These are phyloP conservation scores for Eleginops maclovinus DNA, from an alignment of 2,113 vertebrate genomes.

Conservation along the genomic window DNA sequence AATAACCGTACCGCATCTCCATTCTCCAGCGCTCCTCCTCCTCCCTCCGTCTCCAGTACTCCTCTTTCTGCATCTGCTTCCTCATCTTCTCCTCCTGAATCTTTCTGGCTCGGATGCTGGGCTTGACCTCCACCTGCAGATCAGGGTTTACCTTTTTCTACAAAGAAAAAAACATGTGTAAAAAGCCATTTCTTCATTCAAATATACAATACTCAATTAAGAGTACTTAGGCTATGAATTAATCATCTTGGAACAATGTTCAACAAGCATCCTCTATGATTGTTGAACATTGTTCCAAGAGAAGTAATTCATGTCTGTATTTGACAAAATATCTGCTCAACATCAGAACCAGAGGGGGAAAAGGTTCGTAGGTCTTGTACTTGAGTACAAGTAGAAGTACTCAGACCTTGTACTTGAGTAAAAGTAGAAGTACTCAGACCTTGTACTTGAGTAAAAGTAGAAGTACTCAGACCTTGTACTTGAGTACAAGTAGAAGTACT, in stretches of 20 bases:
- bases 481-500: too few relatives aligned
- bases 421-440: too few relatives aligned
- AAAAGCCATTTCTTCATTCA: background rate
- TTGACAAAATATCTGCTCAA: background rate
- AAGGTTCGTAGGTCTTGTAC: too few relatives aligned
- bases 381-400: too few relatives aligned
- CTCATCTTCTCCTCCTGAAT: constrained; percentile 99
- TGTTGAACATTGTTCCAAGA: too few relatives aligned
- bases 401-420: too few relatives aligned
- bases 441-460: too few relatives aligned
- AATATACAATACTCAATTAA: background rate
- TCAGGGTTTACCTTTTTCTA: constrained; percentile 99
- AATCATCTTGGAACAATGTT: background rate
- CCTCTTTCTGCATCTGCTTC: constrained; percentile 98
- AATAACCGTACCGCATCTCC: constrained; percentile 91
- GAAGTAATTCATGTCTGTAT: too few relatives aligned
- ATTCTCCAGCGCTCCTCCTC: constrained; percentile 98
- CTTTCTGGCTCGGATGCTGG: constrained; percentile 96
- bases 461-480: too few relatives aligned
- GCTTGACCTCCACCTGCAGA: constrained; percentile 98
- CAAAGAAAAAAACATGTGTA: background rate
- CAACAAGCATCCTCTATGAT: background rate
- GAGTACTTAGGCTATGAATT: too few relatives aligned
- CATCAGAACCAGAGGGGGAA: too few relatives aligned
- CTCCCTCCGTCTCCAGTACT: constrained; percentile 96